Base-by-base conservation (phyloP, 2,888 invertebrate species). In the Invenusta paracnida region DNA sequence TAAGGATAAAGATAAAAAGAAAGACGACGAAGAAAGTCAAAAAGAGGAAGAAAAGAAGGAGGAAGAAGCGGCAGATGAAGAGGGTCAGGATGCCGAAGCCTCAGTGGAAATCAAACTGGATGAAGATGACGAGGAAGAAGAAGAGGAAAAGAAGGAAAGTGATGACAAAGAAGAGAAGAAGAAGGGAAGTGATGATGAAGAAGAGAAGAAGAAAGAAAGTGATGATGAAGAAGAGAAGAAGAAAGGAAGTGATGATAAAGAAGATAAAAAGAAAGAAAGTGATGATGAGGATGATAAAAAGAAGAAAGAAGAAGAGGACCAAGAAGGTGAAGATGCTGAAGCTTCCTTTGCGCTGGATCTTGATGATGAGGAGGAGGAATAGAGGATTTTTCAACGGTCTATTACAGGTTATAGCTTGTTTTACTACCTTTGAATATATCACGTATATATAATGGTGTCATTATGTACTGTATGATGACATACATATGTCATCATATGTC, bases 31-130 rank as follows among this genome's bases (percentile, higher is more conserved):
- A 1, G 73, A 27, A 28, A 27, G 48, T 2, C 48, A 31, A 23
- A 23, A 48, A 66, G 83, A 83, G 29, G 84, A 84, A 25, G 73
- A 81, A 27, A 31, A 29, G 17, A 48, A 84, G 17, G 29, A 84
- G 31, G 23, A 27, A 2, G 84, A 84, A 11, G 84, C 82, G 11
- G 84, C 25, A 13, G 84, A 84, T 28, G 73, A n/a, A 5, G 81
- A 84, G 23, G 73, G 28, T 17, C 27, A 84, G 27, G 28, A 73
- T 31, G 25, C 30, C 2, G 48, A 29, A 25, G 73, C 73, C 25
- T 73, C 73, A 5, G 73, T 73, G 25, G 73, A 73, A 5, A 73
- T 73, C 27, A 73, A 73, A 73, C 73, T 73, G 5, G 73, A 73
- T 25, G 73, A 73, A 5, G 73, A 73, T 25, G 73, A 73, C 5